phyloP scores from a whole-genome alignment of 2,113 vertebrate genomes.

The Todiramphus saurophagus region DNA sequence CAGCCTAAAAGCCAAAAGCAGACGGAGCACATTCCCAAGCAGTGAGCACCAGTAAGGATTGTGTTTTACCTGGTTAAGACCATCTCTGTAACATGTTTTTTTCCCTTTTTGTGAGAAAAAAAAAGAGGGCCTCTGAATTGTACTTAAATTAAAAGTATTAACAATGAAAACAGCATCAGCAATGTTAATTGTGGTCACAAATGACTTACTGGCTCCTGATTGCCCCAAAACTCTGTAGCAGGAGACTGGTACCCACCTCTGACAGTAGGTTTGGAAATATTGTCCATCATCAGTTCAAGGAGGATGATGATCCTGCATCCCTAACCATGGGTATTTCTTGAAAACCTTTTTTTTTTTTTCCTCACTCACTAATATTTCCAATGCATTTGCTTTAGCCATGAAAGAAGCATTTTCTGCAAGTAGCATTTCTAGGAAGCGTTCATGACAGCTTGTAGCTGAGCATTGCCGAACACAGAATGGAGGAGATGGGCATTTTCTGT shows the following conservation, averaged over 20 bases:
- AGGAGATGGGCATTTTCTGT: not conserved
- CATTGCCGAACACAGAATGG: not conserved
- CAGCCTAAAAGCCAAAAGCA: not conserved
- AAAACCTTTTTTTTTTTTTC: not conserved
- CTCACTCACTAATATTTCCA: not conserved
- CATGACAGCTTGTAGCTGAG: not conserved
- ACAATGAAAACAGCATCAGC: not conserved
- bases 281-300: not conserved
- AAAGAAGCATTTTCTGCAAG: not conserved
- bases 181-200: not conserved
- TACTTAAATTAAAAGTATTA: not conserved
- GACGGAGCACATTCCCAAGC: not conserved
- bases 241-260: not conserved
- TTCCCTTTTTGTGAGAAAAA: accelerated
- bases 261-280: not conserved
- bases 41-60: not conserved
- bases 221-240: not conserved
- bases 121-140: not conserved
- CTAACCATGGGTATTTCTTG: not conserved
- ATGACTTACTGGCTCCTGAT: accelerated
- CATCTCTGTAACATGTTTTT: accelerated
- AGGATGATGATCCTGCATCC: not conserved
- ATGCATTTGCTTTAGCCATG: not conserved
- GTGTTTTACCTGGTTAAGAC: not conserved
- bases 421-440: not conserved